Conservation (phyloP, 1,140 invertebrate species). For the Sweltsa coloradensis region DNA sequence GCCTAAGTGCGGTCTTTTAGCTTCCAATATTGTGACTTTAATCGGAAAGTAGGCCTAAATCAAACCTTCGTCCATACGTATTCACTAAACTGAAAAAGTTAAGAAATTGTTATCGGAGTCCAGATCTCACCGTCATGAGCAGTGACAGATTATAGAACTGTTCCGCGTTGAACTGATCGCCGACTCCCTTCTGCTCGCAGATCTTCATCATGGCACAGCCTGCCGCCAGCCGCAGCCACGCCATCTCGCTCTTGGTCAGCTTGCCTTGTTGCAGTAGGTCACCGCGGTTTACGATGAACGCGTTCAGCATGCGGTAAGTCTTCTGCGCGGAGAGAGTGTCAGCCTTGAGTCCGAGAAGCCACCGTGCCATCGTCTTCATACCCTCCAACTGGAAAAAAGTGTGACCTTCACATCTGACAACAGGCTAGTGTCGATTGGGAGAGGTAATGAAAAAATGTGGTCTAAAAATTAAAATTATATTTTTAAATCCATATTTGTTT, state of each 20-base stretch:
- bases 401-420: no score
- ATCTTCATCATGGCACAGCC: conserved; percentile 93
- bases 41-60: no score
- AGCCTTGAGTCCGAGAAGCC: conserved; percentile 83
- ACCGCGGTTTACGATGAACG: conserved; percentile 80
- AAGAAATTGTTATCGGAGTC: conserved; percentile 3
- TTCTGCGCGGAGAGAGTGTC: conserved; percentile 83
- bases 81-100: not conserved
- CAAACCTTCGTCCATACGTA: no score
- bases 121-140: conserved; percentile 64
- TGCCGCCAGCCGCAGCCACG: conserved; percentile 79
- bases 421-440: no score
- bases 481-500: no score
- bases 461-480: no score
- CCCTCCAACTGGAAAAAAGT: conserved; percentile 51
- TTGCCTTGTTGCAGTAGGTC: conserved; percentile 52
- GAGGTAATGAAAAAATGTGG: no score
- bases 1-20: no score
- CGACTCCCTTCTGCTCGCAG: conserved; percentile 89
- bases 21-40: no score
- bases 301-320: conserved; percentile 84
- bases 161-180: conserved; percentile 85
- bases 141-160: conserved; percentile 90
- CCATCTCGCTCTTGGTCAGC: conserved; percentile 74
- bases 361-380: conserved; percentile 90